phyloP scores from a whole-genome alignment of 2,888 invertebrate species.

The Xanthia icteritia region DNA sequence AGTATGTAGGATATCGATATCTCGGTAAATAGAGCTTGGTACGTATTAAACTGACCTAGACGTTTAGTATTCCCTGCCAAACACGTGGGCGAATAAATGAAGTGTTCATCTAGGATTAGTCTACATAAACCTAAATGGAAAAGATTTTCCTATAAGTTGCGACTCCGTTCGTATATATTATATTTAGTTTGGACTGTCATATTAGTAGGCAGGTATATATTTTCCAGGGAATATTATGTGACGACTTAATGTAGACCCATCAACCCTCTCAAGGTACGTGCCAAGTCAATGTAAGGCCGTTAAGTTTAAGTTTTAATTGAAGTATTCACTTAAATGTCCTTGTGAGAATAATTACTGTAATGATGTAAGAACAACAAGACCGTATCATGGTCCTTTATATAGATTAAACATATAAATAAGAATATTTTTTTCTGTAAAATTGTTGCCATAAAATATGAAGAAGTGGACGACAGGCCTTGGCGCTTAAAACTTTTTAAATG shows the following conservation, averaged over 20 bases:
- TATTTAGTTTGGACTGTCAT: not conserved
- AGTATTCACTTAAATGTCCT: slow-evolving; percentile 16
- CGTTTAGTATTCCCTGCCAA: slow-evolving; percentile 11
- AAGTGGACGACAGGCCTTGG: not conserved
- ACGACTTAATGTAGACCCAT: not conserved
- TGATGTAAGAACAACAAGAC: not conserved
- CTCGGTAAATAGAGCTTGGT: slow-evolving; percentile 3
- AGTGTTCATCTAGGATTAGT: not conserved
- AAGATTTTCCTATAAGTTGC: not conserved
- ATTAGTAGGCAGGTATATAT: not conserved
- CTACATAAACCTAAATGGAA: not conserved
- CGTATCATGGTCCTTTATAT: not conserved
- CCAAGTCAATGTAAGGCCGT: slow-evolving; percentile 12
- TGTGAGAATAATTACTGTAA: not conserved
- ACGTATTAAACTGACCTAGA: slow-evolving; percentile 6
- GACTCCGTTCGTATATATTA: not conserved
- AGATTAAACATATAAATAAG: not conserved
- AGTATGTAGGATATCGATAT: slow-evolving; percentile 20
- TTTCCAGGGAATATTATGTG: not conserved
- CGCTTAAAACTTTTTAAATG: slow-evolving; percentile 54
- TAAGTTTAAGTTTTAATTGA: slow-evolving; percentile 36
- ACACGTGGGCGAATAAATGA: slow-evolving; percentile 14
- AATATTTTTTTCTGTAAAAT: not conserved
- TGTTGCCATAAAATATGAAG: not conserved
- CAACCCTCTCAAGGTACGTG: slow-evolving; percentile 7